phyloP scores from a whole-genome alignment of 2,888 invertebrate species.

The Ptilodon capucinus region DNA sequence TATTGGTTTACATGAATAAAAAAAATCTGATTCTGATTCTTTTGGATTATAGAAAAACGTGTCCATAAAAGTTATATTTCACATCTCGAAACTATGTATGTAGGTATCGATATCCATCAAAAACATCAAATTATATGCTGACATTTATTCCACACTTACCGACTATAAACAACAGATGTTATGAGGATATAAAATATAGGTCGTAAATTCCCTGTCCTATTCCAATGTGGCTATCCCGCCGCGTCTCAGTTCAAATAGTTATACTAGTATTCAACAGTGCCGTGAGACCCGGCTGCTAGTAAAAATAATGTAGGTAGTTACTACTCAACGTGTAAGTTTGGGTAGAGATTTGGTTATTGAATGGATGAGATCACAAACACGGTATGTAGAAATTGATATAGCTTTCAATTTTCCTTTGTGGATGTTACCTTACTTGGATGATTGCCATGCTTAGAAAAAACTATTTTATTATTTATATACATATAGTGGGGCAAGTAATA shows the following conservation, averaged over 20 bases:
- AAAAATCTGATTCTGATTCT: too few relatives aligned
- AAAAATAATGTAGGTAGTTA: background rate
- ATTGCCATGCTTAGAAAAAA: background rate
- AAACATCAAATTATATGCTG: slow-evolving; percentile 9
- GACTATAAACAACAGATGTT: slow-evolving; percentile 25
- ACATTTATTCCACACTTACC: slow-evolving; percentile 18
- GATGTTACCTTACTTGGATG: background rate
- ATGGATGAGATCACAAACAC: background rate
- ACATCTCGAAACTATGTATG: too few relatives aligned
- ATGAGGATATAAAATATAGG: slow-evolving; percentile 24
- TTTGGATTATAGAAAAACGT: too few relatives aligned
- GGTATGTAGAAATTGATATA: too few relatives aligned
- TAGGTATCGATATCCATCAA: too few relatives aligned
- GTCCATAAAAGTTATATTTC: too few relatives aligned
- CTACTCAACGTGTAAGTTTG: background rate
- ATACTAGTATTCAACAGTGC: background rate
- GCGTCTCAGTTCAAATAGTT: background rate
- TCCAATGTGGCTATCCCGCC: background rate
- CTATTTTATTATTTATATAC: too few relatives aligned
- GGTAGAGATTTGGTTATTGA: background rate
- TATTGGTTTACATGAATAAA: too few relatives aligned
- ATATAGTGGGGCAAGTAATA: too few relatives aligned
- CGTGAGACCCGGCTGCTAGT: background rate
- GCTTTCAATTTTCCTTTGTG: background rate
- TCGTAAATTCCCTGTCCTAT: slow-evolving; percentile 31